These are phyloP conservation scores for Sarcophaga subvicina DNA, from an alignment of 2,888 invertebrate genomes.

Conservation along the genomic window DNA sequence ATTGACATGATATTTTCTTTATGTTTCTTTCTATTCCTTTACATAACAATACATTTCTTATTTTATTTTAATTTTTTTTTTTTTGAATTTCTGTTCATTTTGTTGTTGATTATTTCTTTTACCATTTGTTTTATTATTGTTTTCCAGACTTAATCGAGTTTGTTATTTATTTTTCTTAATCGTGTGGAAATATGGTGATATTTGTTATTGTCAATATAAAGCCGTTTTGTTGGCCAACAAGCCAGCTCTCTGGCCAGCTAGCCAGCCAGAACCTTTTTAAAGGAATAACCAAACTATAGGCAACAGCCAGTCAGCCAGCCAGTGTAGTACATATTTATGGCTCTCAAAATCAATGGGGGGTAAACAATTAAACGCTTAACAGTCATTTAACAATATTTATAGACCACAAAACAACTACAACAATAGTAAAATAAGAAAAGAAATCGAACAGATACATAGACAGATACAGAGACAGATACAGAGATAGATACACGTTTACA, in stretches of 20 bases:
- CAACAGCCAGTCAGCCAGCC: background rate
- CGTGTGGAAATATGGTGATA: background rate
- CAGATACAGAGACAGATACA: background rate
- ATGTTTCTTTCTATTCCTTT: constrained; percentile 9
- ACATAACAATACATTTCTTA: constrained; percentile 50
- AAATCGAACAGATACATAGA: background rate
- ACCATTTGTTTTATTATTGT: constrained; percentile 15
- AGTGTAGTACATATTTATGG: constrained; percentile 54
- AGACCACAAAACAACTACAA: constrained; percentile 61
- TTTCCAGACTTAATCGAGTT: background rate
- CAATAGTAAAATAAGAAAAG: background rate
- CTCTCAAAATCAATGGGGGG: constrained; percentile 66
- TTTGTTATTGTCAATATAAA: constrained; percentile 34
- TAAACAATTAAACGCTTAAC: constrained; percentile 70
- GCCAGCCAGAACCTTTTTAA: constrained; percentile 42
- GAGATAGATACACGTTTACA: background rate
- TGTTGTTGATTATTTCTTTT: constrained; percentile 13
- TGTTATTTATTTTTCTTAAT: constrained; percentile 1
- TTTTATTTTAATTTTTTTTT: constrained; percentile 20
- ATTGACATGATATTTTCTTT: background rate
- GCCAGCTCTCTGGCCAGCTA: background rate
- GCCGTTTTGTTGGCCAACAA: too few species aligned
- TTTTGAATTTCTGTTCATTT: constrained; percentile 11
- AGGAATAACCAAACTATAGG: constrained; percentile 47
- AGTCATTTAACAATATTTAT: constrained; percentile 70